Evolutionary conservation across 2,797 vertebrate genomes (phyloP), one percentile per base, ranked within the genome.

Genomic region (Kryptolebias ocellatus): DNA sequence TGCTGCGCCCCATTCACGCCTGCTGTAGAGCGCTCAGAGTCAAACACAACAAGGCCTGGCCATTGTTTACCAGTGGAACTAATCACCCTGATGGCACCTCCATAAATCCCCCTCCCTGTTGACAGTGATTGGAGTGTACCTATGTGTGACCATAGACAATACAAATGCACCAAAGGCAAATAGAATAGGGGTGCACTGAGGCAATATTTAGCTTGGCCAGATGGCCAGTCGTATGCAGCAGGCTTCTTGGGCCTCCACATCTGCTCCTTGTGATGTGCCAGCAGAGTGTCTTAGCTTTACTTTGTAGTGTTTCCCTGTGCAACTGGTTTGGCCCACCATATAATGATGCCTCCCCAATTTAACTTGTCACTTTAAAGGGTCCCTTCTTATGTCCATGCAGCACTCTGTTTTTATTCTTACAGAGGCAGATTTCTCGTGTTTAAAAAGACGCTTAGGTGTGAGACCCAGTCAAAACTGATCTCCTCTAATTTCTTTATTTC

Each of bases 141-240:
- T 93, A 90, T 90, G 89, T 93, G 92, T 91, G 92, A 93, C 88
- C 83, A 79, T 81, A 88, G 89, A 94, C 92, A 93, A 91, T 92
- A 90, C 87, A 88, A 90, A 85, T 86, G 89, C 46, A 89, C 91
- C 92, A 91, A 93, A 94, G 91, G 93, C 90, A 94, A 94, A 94
- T 90, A 94, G 89, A 92, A 92, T 87, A 89, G 91, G 89, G 89
- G 90, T 88, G 89, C 87, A 87, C 88, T 92, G 90, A 91, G 90
- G 91, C 93, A 94, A 93, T 94, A 94, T 94, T 94, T 94, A 92
- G 92, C 92, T 94, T 94, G 92, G 93, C 93, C 93, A 94, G 93
- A 95, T 94, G 93, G 93, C 87, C 90, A 80, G 75, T 89, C 81
- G 85, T 89, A 84, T 92, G 89, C 90, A 90, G 87, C 90, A 83